Base-by-base conservation (phyloP, 2,888 invertebrate species). In the Ophioninae sp. region DNA sequence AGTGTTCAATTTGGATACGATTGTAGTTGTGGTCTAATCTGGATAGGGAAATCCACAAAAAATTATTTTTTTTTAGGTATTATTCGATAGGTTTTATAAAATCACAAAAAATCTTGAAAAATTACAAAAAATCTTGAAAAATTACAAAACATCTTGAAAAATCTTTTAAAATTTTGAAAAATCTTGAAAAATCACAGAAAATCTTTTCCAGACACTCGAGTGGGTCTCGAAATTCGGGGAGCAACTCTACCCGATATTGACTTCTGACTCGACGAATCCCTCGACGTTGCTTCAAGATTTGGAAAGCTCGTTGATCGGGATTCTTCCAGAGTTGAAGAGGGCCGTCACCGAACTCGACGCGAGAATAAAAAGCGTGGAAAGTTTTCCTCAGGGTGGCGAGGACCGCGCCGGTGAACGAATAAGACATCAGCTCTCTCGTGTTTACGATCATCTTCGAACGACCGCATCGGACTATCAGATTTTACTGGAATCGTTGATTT, bases 201-300 rank as follows among this genome's bases (percentile, higher is more conserved):
- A n/a, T 85, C 90, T 92, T 23, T 22, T 6, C 23, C 89, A 96
- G 96, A 95, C 95, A 30, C 94, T 96, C 85, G 94, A 94, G 87
- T 95, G 95, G 94, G 95, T 95, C 87, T 94, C 95, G 5, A 95
- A 95, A 92, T 94, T 96, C 88, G 96, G 96, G 90, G 94, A 95
- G 69, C 96, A 96, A 89, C 93, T 97, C 81, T 97, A 96, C 94
- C 97, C 97, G 30, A 94, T 96, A 69, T 95, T 97, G 86, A 95
- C 95, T 69, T 94, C 95, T 20, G 93, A 94, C 82, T 94, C 95
- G 5, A 94, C 94, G 65, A 94, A 94, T 86, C 94, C 96, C 17
- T 93, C 93, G 85, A 94, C 94, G 68, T 93, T 96, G 85, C 92
- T 94, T 56, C 91, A 93, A 44, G 94, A 94, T 88, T 93, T 96